A percentile compares a stretch with the other conserved stretches of the same genome.
Evolutionary conservation across 2,797 vertebrate species (phyloP).

Genomic region (Microctenopoma lineatum): DNA sequence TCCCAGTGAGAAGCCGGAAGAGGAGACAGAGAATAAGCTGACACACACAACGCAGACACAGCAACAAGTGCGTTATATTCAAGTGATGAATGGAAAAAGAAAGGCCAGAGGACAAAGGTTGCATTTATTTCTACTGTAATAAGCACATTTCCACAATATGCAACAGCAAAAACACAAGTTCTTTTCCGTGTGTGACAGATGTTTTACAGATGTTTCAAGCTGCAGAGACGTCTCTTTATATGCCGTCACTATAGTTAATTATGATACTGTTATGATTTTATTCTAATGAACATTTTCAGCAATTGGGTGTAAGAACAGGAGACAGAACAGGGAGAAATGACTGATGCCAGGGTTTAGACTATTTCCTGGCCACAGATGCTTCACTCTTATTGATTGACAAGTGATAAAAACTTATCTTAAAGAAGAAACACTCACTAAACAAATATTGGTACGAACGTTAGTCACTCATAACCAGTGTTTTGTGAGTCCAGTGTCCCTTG

Average conservation of each 20-base stretch:
- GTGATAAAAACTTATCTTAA: too few species aligned
- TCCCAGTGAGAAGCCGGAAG: conserved; percentile 19
- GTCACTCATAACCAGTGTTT: too few species aligned
- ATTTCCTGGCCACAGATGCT: too few species aligned
- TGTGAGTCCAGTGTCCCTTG: too few species aligned
- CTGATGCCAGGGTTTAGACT: too few species aligned
- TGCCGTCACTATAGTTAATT: too few species aligned
- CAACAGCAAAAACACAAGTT: background rate
- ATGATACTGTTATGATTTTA: background rate
- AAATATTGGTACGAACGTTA: too few species aligned
- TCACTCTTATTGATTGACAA: too few species aligned
- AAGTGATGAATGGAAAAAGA: conserved; percentile 51
- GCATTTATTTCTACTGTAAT: conserved; percentile 47
- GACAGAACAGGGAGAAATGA: background rate
- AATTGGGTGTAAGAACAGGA: background rate
- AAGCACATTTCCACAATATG: conserved; percentile 55
- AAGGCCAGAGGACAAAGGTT: conserved; percentile 35
- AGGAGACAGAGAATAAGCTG: conserved; percentile 16
- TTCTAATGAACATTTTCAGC: background rate
- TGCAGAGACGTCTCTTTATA: too few species aligned
- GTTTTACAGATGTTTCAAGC: too few species aligned
- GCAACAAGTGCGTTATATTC: conserved; percentile 22
- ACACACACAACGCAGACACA: conserved; percentile 14
- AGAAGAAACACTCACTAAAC: too few species aligned
- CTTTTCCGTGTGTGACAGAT: too few species aligned